A percentile compares a stretch with the other conserved stretches of the same genome.
Conservation (phyloP, 2,888 invertebrate genomes). For the Noctua comes region DNA sequence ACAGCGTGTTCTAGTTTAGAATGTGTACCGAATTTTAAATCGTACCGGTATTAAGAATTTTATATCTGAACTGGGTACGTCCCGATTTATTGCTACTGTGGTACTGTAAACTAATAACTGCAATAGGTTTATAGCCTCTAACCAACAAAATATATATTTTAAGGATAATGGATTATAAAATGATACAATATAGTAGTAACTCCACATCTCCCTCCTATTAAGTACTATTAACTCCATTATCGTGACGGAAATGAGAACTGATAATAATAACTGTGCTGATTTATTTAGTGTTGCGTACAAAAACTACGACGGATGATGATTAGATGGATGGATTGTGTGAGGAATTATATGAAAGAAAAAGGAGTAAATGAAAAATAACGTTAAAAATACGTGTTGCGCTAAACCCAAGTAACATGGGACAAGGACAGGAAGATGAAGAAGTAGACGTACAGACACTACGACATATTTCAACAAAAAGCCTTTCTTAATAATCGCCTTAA, state of each 20-base stretch:
- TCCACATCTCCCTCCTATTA: background rate
- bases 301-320: background rate
- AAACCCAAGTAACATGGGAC: too few species aligned
- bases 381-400: too few species aligned
- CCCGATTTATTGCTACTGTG: slow-evolving; percentile 23
- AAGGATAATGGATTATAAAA: background rate
- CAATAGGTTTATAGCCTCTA: background rate
- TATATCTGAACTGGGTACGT: slow-evolving; percentile 21
- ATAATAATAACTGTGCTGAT: background rate
- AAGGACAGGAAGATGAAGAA: too few species aligned
- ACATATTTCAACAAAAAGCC: too few species aligned
- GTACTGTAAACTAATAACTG: slow-evolving; percentile 8
- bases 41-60: slow-evolving; percentile 27
- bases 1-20: slow-evolving; percentile 46
- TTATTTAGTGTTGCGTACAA: background rate
- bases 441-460: too few species aligned
- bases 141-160: background rate
- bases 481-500: background rate
- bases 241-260: background rate
- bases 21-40: slow-evolving; percentile 35
- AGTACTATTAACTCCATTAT: background rate
- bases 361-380: too few species aligned
- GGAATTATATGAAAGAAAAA: too few species aligned
- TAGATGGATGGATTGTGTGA: too few species aligned
- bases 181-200: background rate